phyloP scores from a whole-genome alignment of 2,888 invertebrate species.

The Hemithea aestivaria region DNA sequence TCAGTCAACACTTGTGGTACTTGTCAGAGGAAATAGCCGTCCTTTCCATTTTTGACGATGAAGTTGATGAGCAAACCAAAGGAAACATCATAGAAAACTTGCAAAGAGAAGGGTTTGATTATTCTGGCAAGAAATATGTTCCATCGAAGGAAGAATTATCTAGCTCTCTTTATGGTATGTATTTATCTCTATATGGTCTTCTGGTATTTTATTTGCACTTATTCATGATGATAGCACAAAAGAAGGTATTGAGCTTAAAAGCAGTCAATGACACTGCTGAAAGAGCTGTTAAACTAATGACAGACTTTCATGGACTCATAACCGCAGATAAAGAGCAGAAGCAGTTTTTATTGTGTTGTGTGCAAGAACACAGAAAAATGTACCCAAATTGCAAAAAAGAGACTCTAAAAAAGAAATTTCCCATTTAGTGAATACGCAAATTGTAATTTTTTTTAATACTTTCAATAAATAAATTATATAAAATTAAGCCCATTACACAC shows the following conservation, averaged over 20 bases:
- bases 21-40: not conserved
- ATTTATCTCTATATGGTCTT: too few relatives aligned
- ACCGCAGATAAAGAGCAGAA: conserved; percentile 22
- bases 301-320: conserved; percentile 25
- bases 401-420: not conserved
- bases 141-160: too few relatives aligned
- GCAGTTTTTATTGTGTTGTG: conserved; percentile 18
- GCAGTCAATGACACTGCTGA: conserved; percentile 19
- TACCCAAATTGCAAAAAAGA: conserved; percentile 6
- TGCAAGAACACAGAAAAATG: conserved; percentile 11
- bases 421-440: too few relatives aligned
- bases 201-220: too few relatives aligned
- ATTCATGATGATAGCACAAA: too few relatives aligned
- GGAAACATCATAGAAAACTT: too few relatives aligned
- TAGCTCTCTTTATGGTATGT: too few relatives aligned
- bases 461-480: too few relatives aligned
- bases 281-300: conserved; percentile 23
- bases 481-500: too few relatives aligned
- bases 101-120: too few relatives aligned
- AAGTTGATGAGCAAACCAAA: not conserved
- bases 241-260: conserved; percentile 3
- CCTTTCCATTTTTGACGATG: conserved; percentile 3
- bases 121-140: too few relatives aligned
- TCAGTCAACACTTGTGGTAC: conserved; percentile 2
- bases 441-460: too few relatives aligned